These are phyloP conservation scores for Polydesmus complanatus DNA, from an alignment of 2,888 invertebrate genomes.

Conservation along the genomic window DNA sequence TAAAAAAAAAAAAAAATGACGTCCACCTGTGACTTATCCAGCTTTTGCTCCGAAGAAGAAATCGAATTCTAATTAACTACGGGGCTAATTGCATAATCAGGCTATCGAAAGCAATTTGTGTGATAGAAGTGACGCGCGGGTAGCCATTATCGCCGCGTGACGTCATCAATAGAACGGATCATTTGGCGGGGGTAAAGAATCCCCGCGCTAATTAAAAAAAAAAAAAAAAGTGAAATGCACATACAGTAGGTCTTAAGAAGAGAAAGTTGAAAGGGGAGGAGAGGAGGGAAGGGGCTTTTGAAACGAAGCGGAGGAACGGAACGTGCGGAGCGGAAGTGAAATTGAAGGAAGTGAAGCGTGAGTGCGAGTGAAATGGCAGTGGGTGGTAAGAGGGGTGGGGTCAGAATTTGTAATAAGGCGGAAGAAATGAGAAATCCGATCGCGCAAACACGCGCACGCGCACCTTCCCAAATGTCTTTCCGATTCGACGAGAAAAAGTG, in stretches of 20 bases:
- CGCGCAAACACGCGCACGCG: too few relatives aligned
- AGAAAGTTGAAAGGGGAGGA: neutral
- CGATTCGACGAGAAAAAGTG: too few relatives aligned
- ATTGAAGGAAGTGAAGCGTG: neutral
- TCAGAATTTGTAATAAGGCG: neutral
- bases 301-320: neutral
- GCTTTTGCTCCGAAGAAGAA: too few relatives aligned
- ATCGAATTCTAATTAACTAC: neutral
- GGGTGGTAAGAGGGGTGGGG: neutral
- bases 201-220: too few relatives aligned
- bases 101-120: neutral
- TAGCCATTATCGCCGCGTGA: too few relatives aligned
- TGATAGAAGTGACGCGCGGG: too few relatives aligned
- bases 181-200: too few relatives aligned
- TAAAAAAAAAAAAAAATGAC: too few relatives aligned
- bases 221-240: neutral
- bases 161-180: too few relatives aligned
- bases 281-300: neutral
- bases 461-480: neutral
- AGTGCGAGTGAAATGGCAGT: neutral
- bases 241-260: neutral
- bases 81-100: neutral
- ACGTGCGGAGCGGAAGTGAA: neutral
- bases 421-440: neutral
- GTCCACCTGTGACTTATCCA: too few relatives aligned